Percentiles rank a stretch among this genome's conserved stretches.
Evolutionary conservation across 2,113 vertebrate genomes (phyloP).

Genomic region (Lates calcarifer): DNA sequence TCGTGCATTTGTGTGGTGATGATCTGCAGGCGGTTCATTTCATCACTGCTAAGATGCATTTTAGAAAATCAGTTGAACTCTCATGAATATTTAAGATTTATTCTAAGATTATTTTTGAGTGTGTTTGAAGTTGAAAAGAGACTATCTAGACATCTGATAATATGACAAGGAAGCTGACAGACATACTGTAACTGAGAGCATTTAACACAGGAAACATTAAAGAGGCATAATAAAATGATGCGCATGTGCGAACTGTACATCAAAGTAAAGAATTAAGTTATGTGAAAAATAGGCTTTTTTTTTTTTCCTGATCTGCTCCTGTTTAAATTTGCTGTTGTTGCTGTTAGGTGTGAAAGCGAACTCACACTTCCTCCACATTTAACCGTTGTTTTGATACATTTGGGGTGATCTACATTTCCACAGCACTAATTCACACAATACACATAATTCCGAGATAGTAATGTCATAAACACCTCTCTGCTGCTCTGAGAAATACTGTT

Average conservation of each 20-base stretch:
- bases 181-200: background rate
- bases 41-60: slow-evolving; percentile 5
- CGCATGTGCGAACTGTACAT: background rate
- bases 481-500: background rate
- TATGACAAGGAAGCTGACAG: slow-evolving; percentile 1
- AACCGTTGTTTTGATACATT: background rate
- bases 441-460: background rate
- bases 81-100: slow-evolving; percentile 13
- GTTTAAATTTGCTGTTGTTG: background rate
- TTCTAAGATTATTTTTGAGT: slow-evolving; percentile 30
- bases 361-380: background rate
- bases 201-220: background rate
- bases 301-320: background rate
- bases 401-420: background rate
- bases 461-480: background rate
- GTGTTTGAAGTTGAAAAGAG: slow-evolving; percentile 11
- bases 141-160: slow-evolving; percentile 18
- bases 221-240: background rate
- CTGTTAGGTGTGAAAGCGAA: background rate
- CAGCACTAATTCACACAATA: background rate
- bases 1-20: background rate
- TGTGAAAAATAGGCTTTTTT: background rate
- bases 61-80: slow-evolving; percentile 12
- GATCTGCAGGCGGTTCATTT: slow-evolving; percentile 5
- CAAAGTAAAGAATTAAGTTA: background rate